Evolutionary conservation across 1,140 invertebrate species (phyloP), one percentile per base, ranked within the genome.

Genomic region (Aphelenchoides besseyi): DNA sequence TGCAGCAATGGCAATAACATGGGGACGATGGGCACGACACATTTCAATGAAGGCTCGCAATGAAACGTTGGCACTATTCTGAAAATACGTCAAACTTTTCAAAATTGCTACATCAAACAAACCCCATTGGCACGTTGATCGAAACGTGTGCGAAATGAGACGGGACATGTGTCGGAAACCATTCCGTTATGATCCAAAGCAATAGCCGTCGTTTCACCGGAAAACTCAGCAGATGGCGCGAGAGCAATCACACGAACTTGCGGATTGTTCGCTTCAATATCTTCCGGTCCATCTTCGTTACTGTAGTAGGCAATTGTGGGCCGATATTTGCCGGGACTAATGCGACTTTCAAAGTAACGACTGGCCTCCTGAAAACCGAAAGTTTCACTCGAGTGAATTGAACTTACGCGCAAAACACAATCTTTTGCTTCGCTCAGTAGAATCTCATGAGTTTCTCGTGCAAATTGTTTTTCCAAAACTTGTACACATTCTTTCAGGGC

Each of bases 351-450:
- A 74, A 66, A 35, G 23, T 57, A 33, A 53, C n/a, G 23, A 3
- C 33, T 77, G 35, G 8, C 53, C 12, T 74, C 69, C 72, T 74
- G 35, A 75, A 74, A 73, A 41, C 5, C n/a, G n/a, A n/a, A n/a
- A n/a, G n/a, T 48, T 33, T 5, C 26, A 75, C 12, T 2, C 16
- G 18, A 28, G 54, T 30, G 9, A 5, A 55, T 71, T 54, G 37
- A 72, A 72, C 67, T 70, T 75, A 88, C 87, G 81, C 86, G 87
- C 0, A 96, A 87, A 28, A 98, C 91, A 74, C 89, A 91, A 64
- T 97, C 92, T 79, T 94, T 94, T 0, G 94, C 89, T 86, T 99
- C 95, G 37, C 89, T 87, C 0, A 94, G 76, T 3, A 99, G 85
- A 72, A 90, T 90, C 0, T 90, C 87, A 36, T 90, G 88, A 0